A percentile compares a stretch with the other conserved stretches of the same genome.
Evolutionary conservation across 1,140 invertebrate genomes (phyloP).

Genomic region (Atta colombica): DNA sequence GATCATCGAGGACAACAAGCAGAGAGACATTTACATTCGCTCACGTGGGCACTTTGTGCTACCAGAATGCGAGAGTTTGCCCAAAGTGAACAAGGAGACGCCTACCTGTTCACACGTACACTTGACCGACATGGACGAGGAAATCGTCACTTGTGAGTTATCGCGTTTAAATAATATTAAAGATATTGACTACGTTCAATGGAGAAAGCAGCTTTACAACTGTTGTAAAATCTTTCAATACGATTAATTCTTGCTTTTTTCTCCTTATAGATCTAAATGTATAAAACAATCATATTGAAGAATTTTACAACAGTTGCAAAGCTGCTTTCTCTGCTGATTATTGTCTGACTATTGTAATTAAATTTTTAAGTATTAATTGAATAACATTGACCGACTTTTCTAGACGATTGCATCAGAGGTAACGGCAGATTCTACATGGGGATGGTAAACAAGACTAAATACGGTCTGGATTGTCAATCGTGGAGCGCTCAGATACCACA

Average conservation of each 20-base stretch:
- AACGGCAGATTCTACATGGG: conserved; percentile 97
- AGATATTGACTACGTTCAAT: conserved; percentile 54
- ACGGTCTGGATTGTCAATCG: conserved; percentile 94
- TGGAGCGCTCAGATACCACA: conserved; percentile 96
- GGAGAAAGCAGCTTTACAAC: no score
- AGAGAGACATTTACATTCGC: conserved; percentile 91
- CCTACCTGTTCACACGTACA: conserved; percentile 93
- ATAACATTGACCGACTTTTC: conserved; percentile 56
- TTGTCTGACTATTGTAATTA: conserved; percentile 9
- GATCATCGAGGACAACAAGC: conserved; percentile 95
- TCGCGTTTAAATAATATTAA: conserved; percentile 13
- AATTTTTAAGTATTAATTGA: conserved; percentile 48
- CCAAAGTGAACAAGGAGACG: conserved; percentile 88
- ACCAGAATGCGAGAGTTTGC: conserved; percentile 94
- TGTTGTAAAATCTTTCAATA: no score
- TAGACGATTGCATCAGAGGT: conserved; percentile 94
- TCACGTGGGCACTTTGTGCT: conserved; percentile 95
- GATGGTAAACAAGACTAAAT: conserved; percentile 93
- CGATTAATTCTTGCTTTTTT: no score
- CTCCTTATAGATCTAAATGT: no score
- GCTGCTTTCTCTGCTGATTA: no score
- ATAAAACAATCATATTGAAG: no score
- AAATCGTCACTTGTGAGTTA: conserved; percentile 91
- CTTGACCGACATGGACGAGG: conserved; percentile 92
- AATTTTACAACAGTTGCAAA: no score